Evolutionary conservation across 1,140 invertebrate genomes (phyloP), one percentile per base, ranked within the genome.

Genomic region (Lethocerus indicus): DNA sequence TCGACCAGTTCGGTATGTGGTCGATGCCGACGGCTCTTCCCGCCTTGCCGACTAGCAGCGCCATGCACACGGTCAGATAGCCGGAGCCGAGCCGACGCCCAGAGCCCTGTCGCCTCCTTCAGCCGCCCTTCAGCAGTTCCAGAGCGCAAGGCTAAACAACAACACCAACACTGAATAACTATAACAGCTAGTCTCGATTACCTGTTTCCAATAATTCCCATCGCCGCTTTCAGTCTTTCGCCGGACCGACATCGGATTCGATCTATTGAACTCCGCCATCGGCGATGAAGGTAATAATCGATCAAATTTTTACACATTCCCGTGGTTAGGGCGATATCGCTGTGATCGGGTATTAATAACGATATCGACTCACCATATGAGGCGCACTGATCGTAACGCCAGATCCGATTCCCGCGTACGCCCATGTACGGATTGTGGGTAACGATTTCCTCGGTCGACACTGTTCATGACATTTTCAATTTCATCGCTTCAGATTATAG

Each of bases 61-160:
- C 83, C 81, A 97, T 92, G 60, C 91, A 96, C n/a, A 87, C 83
- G 27, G 91, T 95, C 13, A 97, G 73, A 64, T 95, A 96, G 4
- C 92, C 92, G 61, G 86, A 92, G 18, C 93, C 93, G 87, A 95
- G 9, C 93, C 93, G 50, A 98, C 88, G 72, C 98, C 94, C 40
- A 97, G 68, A 16, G 86, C 89, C 62, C 69, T 78, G 28, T 74
- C 76, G 39, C 91, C 88, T 58, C 78, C 75, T 36, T 71, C 67
- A 64, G 57, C 94, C 83, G 56, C 87, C 81, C 59, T 81, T 78
- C 50, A 98, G 68, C 41, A 82, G 69, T 71, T 97, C 90, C 57
- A 98, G 69, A 40, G 91, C 92, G 73, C 92, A 83, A 13, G 90
- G 92, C 71, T 98, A 93, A 82, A 78, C 32, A 35, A 55, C 42